A percentile compares a stretch with the other conserved stretches of the same genome.
Evolutionary conservation across 1,140 invertebrate genomes (phyloP).

Genomic region (Coelopa frigida): DNA sequence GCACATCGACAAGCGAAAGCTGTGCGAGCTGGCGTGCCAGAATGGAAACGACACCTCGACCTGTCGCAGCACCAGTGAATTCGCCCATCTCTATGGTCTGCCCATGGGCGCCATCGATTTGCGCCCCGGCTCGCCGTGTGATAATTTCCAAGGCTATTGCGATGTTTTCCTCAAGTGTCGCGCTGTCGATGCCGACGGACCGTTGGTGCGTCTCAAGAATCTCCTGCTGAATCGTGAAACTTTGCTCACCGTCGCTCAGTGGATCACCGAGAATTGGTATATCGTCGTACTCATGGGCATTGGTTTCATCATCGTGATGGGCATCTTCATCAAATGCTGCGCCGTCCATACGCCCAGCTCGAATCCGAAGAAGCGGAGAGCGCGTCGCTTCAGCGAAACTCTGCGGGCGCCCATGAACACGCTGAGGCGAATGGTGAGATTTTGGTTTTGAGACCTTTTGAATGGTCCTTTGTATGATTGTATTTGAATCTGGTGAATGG

Average conservation of each 20-base stretch:
- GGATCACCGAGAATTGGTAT: conserved; percentile 96
- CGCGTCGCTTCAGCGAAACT: conserved; percentile 78
- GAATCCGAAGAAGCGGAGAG: conserved; percentile 87
- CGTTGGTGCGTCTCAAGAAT: conserved; percentile 92
- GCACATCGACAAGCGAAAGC: conserved; percentile 70
- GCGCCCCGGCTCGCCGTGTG: conserved; percentile 91
- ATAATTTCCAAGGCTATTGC: conserved; percentile 97
- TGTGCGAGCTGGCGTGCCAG: conserved; percentile 95
- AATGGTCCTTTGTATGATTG: too few species aligned
- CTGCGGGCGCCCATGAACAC: conserved; percentile 83
- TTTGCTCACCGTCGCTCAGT: conserved; percentile 74
- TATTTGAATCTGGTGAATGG: too few species aligned
- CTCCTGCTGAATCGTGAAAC: conserved; percentile 90
- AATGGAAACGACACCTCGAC: conserved; percentile 66
- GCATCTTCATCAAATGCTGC: conserved; percentile 98
- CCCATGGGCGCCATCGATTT: conserved; percentile 81
- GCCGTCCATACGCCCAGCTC: conserved; percentile 97
- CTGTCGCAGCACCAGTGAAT: conserved; percentile 83
- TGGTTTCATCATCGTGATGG: conserved; percentile 91
- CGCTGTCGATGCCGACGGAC: conserved; percentile 96
- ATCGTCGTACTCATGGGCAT: conserved; percentile 87
- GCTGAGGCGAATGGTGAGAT: conserved; percentile 57
- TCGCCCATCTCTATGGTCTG: conserved; percentile 64
- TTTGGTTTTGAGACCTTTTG: not conserved
- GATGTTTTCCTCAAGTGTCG: conserved; percentile 97